Evolutionary conservation across 2,888 invertebrate genomes (phyloP).

Genomic region (Acholoe squamosa): DNA sequence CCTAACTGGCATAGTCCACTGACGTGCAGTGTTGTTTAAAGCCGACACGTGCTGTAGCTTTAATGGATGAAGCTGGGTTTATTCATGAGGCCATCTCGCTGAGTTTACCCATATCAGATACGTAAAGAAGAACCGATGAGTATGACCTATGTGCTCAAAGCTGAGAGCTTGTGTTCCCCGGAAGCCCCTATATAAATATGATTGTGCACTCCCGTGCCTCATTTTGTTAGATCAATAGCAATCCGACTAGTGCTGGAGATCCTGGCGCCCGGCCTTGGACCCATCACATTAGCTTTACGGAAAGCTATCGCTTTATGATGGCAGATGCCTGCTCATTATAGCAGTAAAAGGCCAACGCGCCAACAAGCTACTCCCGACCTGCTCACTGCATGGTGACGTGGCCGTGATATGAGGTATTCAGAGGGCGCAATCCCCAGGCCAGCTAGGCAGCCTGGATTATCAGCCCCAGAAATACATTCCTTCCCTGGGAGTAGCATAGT

Average conservation of each 20-base stretch:
- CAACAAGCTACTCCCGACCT: neutral
- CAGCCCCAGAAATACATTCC: neutral
- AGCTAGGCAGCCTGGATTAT: constrained; percentile 1
- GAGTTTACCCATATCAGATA: neutral
- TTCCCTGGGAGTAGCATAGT: neutral
- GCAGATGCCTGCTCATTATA: neutral
- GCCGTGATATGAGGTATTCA: neutral
- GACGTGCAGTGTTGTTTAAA: too few relatives aligned
- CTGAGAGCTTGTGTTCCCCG: neutral
- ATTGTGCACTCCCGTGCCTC: neutral
- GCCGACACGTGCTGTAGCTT: too few relatives aligned
- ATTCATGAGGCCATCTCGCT: neutral
- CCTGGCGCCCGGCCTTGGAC: neutral
- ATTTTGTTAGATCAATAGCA: neutral
- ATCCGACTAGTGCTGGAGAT: neutral
- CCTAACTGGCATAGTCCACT: too few relatives aligned
- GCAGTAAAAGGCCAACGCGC: neutral
- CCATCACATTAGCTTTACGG: constrained; percentile 44
- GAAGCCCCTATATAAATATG: neutral
- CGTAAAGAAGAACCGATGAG: neutral
- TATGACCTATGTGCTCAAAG: neutral
- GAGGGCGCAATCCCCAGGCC: neutral
- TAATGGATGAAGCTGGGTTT: neutral
- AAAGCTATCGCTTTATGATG: constrained; percentile 41
- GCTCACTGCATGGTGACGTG: neutral